Evolutionary conservation across 2,888 invertebrate genomes (phyloP).

Genomic region (Cephus pulcher): DNA sequence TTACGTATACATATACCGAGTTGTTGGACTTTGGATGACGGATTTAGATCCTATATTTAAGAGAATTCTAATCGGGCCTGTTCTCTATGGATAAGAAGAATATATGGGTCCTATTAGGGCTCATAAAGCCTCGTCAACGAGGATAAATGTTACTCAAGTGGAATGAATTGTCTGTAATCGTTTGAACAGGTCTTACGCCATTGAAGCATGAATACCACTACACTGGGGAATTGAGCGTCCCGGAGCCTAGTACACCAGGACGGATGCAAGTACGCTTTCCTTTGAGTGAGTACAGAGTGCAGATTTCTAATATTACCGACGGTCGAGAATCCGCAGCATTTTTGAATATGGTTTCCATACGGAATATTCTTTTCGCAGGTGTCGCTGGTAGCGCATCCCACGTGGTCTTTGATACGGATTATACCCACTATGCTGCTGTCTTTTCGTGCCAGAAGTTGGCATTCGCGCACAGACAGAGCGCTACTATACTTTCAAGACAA

Average conservation of each 20-base stretch:
- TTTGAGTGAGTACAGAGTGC: slow-evolving; percentile 74
- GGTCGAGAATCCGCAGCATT: background rate
- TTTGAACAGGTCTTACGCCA: slow-evolving; percentile 73
- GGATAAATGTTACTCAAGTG: slow-evolving; percentile 55
- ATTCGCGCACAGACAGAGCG: slow-evolving; percentile 81
- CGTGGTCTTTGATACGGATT: slow-evolving; percentile 81
- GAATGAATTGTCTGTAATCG: slow-evolving; percentile 52
- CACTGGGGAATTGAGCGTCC: slow-evolving; percentile 76
- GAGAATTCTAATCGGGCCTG: background rate
- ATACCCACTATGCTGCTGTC: slow-evolving; percentile 78
- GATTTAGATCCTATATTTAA: background rate
- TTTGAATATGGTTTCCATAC: background rate
- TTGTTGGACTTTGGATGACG: background rate
- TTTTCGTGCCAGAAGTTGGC: slow-evolving; percentile 84
- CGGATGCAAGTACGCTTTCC: slow-evolving; percentile 84
- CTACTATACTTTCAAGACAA: slow-evolving; percentile 82
- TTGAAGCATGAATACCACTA: slow-evolving; percentile 85
- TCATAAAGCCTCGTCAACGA: slow-evolving; percentile 11
- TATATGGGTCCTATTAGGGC: slow-evolving; percentile 20
- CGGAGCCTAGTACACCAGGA: slow-evolving; percentile 74
- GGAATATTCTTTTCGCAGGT: slow-evolving; percentile 65
- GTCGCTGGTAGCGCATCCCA: slow-evolving; percentile 81
- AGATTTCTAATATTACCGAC: background rate
- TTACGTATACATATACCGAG: background rate
- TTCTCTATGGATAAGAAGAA: slow-evolving; percentile 26